These are phyloP conservation scores for Papilio xuthus DNA, from an alignment of 1,140 invertebrate genomes.

Conservation along the genomic window DNA sequence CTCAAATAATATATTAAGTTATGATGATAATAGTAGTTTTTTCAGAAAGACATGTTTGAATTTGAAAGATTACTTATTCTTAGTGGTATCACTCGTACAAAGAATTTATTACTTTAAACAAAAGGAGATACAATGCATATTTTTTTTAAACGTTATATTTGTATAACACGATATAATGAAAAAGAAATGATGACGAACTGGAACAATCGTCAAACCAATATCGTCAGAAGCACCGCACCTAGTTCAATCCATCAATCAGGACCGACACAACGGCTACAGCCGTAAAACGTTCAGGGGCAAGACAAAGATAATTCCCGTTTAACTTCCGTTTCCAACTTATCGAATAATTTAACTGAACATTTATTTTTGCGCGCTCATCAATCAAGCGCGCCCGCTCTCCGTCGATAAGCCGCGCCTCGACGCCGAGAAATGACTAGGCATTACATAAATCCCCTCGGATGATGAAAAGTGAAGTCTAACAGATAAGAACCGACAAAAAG, in stretches of 20 bases:
- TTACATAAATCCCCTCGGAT: constrained; percentile 83
- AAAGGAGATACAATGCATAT: not conserved
- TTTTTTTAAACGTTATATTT: not conserved
- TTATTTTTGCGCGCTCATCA: constrained; percentile 83
- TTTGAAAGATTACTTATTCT: not conserved
- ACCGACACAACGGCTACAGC: constrained; percentile 76
- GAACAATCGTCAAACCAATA: constrained; percentile 33
- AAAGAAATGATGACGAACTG: not conserved
- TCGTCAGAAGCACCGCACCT: constrained; percentile 17
- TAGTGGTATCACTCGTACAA: not conserved
- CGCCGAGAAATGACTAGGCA: constrained; percentile 83
- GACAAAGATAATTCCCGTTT: constrained; percentile 82
- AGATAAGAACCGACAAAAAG: constrained; percentile 83
- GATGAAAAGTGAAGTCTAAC: constrained; percentile 83
- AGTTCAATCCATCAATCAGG: constrained; percentile 72
- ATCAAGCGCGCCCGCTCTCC: constrained; percentile 79
- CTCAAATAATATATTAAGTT: too few relatives aligned
- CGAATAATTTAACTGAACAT: constrained; percentile 83
- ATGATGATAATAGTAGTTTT: too few relatives aligned
- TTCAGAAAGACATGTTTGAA: too few relatives aligned
- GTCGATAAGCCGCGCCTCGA: constrained; percentile 78
- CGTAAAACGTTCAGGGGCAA: constrained; percentile 78
- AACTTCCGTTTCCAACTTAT: constrained; percentile 83
- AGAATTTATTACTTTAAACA: not conserved
- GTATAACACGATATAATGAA: not conserved